Evolutionary conservation across 2,113 vertebrate genomes (phyloP), one percentile per base, ranked within the genome.

Genomic region (Eonycteris spelaea): DNA sequence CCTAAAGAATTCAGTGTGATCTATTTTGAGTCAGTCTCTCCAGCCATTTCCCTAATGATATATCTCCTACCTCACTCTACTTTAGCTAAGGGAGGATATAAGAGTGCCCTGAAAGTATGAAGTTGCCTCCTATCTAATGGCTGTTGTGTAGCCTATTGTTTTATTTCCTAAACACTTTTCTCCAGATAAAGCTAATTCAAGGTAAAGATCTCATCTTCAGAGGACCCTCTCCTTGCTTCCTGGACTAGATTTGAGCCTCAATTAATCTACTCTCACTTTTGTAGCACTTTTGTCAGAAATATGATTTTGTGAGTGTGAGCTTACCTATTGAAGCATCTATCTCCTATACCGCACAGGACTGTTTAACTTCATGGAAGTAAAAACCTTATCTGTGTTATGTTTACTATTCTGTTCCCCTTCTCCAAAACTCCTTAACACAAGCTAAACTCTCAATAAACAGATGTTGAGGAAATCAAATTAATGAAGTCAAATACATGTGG

Each of bases 391-490:
- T 74, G 30, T 5, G 59, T 86, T 68, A 15, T 55, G 53, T 73
- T 89, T 93, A 59, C 61, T 86, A 38, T 2, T 75, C 21, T 35
- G n/a, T 40, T 2, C 22, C 13, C 3, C 9, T 65, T 86, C 38
- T 86, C 33, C 21, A 45, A 65, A 83, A 28, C 14, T 77, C 30
- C 67, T 85, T 82, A 82, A 71, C 40, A 73, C 10, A 85, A n/a
- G 40, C 40, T 84, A 77, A 88, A n/a, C 10, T 63, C 51, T 83
- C 24, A 71, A n/a, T 90, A 96, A 93, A 95, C 38, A 86, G 18
- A 86, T 91, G 43, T 74, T 35, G 16, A 71, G 48, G 11, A 21
- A 61, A 35, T 40, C 61, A 55, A 18, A n/a, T 74, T 14, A 91
- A 86, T 85, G 33, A 89, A 71, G n/a, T n/a, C 14, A 89, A 84